These are phyloP conservation scores for Drosophila cyrtoloma DNA, from an alignment of 2,888 invertebrate genomes.

Conservation along the genomic window DNA sequence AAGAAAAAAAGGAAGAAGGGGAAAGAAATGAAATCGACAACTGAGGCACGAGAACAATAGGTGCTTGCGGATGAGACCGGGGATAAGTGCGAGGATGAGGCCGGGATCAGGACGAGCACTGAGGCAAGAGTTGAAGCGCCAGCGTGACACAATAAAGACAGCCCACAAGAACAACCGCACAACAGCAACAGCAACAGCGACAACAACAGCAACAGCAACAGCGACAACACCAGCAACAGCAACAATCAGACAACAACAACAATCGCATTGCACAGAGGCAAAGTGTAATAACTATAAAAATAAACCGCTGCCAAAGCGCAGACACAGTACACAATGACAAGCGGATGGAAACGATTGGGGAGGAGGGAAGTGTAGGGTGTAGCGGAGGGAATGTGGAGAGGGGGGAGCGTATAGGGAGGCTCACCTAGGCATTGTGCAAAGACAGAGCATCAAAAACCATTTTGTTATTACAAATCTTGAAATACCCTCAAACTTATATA, in stretches of 20 bases:
- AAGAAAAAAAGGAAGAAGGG: background rate
- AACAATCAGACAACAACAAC: conserved; percentile 14
- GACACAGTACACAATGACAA: conserved; percentile 27
- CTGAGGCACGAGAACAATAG: conserved; percentile 65
- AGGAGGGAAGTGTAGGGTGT: background rate
- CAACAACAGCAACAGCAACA: conserved; percentile 18
- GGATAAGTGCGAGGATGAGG: conserved; percentile 30
- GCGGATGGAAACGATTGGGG: background rate
- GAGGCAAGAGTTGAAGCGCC: conserved; percentile 66
- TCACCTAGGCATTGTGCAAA: conserved; percentile 15
- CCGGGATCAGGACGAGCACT: conserved; percentile 25
- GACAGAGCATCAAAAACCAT: conserved; percentile 54
- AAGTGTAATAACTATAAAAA: conserved; percentile 79
- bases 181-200: conserved; percentile 16
- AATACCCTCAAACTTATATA: conserved; percentile 32
- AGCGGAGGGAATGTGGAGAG: background rate
- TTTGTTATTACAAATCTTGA: conserved; percentile 76
- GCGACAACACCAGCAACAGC: conserved; percentile 8
- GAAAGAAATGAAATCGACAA: conserved; percentile 41
- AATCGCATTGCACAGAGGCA: conserved; percentile 52
- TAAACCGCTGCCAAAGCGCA: conserved; percentile 57
- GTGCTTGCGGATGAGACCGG: conserved; percentile 51
- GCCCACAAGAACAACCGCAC: conserved; percentile 31
- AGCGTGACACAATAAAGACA: conserved; percentile 76
- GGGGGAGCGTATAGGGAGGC: background rate